Conservation (phyloP, 1,140 invertebrate species). For the Ceratina australensis region DNA sequence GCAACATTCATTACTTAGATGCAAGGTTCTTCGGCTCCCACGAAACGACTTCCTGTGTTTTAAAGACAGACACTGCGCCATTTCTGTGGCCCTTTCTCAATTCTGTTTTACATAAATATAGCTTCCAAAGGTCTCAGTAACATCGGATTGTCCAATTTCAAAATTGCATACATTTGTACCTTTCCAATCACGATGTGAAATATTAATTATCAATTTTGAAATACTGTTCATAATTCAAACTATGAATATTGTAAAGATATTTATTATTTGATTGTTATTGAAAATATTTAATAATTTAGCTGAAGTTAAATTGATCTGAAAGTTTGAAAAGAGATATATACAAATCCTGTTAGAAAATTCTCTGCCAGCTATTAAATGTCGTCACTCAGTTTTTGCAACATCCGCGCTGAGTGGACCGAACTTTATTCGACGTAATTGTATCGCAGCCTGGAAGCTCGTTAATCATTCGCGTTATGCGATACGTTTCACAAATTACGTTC, state of each 20-base stretch:
- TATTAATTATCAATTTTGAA: no score
- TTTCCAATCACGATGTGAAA: background rate
- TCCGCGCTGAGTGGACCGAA: no score
- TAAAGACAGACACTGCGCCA: background rate
- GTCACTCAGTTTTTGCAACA: background rate
- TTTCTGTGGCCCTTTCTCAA: constrained; percentile 9
- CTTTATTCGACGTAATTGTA: no score
- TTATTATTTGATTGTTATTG: background rate
- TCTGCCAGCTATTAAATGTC: background rate
- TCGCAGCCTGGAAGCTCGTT: no score
- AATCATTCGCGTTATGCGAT: no score
- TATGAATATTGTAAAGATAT: background rate
- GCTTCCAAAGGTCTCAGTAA: background rate
- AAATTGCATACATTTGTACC: background rate
- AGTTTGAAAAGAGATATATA: background rate
- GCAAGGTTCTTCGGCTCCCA: constrained; percentile 8
- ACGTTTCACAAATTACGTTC: no score
- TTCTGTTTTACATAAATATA: constrained; percentile 1
- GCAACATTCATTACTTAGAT: background rate
- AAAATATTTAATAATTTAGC: background rate
- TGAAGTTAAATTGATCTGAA: background rate
- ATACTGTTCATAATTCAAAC: no score
- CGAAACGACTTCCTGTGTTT: constrained; percentile 20
- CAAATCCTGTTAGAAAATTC: background rate
- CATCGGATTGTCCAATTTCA: background rate